Evolutionary conservation across 2,113 vertebrate genomes (phyloP).

Genomic region (Macquaria ambigua): DNA sequence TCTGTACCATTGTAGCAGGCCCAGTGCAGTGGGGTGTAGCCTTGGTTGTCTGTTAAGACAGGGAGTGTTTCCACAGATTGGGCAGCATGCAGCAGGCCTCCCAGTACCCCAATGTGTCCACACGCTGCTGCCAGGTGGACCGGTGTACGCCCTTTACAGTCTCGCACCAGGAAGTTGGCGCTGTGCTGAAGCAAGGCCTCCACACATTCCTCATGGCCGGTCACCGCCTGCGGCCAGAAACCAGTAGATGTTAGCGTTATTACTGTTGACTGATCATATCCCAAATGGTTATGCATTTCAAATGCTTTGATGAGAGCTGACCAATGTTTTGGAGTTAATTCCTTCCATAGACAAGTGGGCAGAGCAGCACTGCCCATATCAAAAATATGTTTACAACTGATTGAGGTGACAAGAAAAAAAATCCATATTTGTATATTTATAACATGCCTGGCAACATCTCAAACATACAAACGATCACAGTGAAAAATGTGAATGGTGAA

Average conservation of each 20-base stretch:
- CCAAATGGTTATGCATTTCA: not conserved
- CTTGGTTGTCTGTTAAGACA: slow-evolving; percentile 92
- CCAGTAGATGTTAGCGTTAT: slow-evolving; percentile 7
- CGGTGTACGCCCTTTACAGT: slow-evolving; percentile 93
- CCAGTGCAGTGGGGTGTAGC: slow-evolving; percentile 98
- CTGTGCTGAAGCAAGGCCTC: slow-evolving; percentile 96
- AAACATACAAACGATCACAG: not conserved
- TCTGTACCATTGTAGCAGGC: slow-evolving; percentile 97
- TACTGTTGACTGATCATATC: not conserved
- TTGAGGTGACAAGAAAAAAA: not conserved
- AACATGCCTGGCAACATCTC: not conserved
- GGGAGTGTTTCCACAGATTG: slow-evolving; percentile 88
- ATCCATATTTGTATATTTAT: not conserved
- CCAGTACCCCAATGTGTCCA: slow-evolving; percentile 94
- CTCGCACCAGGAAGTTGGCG: slow-evolving; percentile 90
- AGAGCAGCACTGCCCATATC: not conserved
- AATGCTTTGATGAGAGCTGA: not conserved
- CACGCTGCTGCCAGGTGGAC: slow-evolving; percentile 96
- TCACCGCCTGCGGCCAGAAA: slow-evolving; percentile 89
- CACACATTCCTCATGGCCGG: slow-evolving; percentile 95
- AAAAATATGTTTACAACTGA: not conserved
- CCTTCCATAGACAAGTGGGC: not conserved
- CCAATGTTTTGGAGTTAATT: not conserved
- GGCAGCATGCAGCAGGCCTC: slow-evolving; percentile 93
- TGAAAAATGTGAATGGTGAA: not conserved